Base-by-base conservation (phyloP, 2,113 vertebrate species). In the Seriola dumerili region DNA sequence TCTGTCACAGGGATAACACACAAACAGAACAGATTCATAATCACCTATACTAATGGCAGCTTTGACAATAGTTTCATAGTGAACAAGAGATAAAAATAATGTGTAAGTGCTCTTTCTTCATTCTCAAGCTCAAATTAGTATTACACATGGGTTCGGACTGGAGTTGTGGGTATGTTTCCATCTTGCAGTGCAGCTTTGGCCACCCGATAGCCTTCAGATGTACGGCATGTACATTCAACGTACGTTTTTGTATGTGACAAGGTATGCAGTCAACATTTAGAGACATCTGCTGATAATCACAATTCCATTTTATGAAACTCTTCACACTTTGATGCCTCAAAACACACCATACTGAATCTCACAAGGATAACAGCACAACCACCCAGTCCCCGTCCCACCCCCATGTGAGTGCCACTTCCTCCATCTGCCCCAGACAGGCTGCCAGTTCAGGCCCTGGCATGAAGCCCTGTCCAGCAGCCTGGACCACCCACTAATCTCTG, bases 361-460 rank as follows among this genome's bases (percentile, higher is more conserved):
- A 80, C 25, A 75, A 32, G 32, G 50, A 57, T 11, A 50, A 62
- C 52, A 57, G 16, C 62, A 50, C 66, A 72, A 17, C 77, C 76
- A 44, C 13, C 34, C 25, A 0, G 19, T 34, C 34, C 4, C 9
- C 3, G 3, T 79, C 34, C 71, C 72, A 29, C 72, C 70, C 54
- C 50, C 58, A 62, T 36, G 71, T 59, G 52, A 78, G 66, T 68
- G 79, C 44, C 17, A 83, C 80, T 75, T 86, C 64, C 80, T 74
- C 91, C 88, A 9, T 88, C 89, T 88, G 85, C 59, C 81, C 69
- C 70, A 17, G 55, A 78, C 34, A 50, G 38, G 62, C 57, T 88
- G 88, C 89, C 89, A 91, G 88, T 73, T 86, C 40, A 65, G 23
- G 66, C n/a, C n/a, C 62, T 89, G 87, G 83, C 83, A 61, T 52